These are phyloP conservation scores for Ondatra zibethicus DNA, from an alignment of 2,113 vertebrate species.

Conservation along the genomic window DNA sequence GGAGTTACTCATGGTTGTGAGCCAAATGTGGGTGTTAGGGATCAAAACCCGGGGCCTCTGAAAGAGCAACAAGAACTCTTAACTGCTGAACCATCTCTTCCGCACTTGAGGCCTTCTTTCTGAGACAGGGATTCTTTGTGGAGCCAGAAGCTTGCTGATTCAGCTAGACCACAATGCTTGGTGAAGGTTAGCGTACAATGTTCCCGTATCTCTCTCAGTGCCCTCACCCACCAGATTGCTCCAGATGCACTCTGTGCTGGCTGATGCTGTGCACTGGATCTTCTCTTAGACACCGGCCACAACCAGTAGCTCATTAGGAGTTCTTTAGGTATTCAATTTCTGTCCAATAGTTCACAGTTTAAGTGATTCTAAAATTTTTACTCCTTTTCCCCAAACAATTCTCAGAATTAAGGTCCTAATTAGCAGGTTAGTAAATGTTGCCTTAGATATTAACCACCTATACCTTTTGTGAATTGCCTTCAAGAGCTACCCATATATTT, in stretches of 20 bases:
- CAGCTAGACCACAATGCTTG: no score
- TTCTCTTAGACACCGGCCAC: background rate
- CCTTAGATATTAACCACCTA: background rate
- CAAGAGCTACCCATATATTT: background rate
- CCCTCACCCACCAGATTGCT: background rate
- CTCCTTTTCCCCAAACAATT: background rate
- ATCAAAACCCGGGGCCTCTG: background rate
- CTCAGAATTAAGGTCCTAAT: background rate
- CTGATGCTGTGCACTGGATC: background rate
- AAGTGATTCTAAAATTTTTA: background rate
- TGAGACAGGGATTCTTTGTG: background rate
- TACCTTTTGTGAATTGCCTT: background rate
- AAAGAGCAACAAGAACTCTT: no score
- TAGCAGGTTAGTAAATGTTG: constrained; percentile 7
- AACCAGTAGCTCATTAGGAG: background rate
- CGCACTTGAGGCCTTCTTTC: background rate
- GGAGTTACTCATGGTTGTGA: background rate
- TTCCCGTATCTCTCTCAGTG: no score
- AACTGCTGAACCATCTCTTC: background rate
- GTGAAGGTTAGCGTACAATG: no score
- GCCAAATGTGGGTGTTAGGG: background rate
- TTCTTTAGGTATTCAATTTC: background rate
- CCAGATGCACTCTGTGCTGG: background rate
- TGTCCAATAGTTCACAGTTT: background rate
- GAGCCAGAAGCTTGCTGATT: background rate